phyloP scores from a whole-genome alignment of 2,113 vertebrate species.

The Herpetotheres cachinnans region DNA sequence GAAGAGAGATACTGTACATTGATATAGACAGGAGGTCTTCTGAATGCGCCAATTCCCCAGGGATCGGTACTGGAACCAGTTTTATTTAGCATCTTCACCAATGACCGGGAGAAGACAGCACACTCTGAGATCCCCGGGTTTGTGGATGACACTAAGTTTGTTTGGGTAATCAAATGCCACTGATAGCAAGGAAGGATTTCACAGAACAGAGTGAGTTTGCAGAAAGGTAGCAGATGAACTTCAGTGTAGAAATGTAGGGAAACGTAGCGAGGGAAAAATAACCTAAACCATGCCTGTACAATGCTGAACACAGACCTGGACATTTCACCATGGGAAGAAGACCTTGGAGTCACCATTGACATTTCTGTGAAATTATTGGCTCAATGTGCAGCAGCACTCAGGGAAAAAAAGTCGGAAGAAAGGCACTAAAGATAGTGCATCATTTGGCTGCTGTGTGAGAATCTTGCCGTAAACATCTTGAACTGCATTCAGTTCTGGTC shows the following conservation, averaged over 20 bases:
- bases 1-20: background rate
- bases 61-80: background rate
- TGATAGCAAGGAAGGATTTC: background rate
- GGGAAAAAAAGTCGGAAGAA: background rate
- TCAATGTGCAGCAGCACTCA: background rate
- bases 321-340: background rate
- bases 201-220: background rate
- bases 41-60: background rate
- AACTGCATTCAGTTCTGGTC: background rate
- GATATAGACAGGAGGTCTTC: background rate
- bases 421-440: background rate
- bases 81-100: background rate
- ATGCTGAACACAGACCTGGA: background rate
- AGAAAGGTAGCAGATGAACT: background rate
- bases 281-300: background rate
- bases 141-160: background rate
- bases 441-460: background rate
- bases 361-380: background rate
- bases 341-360: background rate
- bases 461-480: background rate
- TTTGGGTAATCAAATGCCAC: background rate
- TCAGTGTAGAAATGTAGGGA: background rate
- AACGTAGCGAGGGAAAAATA: background rate
- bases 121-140: background rate
- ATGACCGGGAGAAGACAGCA: background rate